phyloP scores from a whole-genome alignment of 2,797 vertebrate species.

The Caiman crocodilus region DNA sequence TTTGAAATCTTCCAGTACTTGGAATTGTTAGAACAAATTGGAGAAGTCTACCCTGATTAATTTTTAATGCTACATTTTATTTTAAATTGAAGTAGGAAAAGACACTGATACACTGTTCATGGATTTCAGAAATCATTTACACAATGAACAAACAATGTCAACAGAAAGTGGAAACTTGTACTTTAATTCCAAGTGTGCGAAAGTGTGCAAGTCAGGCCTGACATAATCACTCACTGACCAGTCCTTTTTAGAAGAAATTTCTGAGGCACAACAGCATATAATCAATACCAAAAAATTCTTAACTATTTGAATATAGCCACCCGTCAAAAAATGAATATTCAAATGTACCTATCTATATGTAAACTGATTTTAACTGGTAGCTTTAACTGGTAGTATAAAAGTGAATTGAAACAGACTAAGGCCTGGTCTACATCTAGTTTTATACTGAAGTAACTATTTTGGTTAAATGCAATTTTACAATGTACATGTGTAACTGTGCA shows the following conservation, averaged over 20 bases:
- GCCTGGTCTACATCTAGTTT: background rate
- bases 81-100: background rate
- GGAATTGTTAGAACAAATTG: background rate
- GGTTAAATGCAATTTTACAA: background rate
- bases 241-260: background rate
- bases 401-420: background rate
- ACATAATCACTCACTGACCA: background rate
- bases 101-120: background rate
- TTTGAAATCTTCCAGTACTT: background rate
- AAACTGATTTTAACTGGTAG: background rate
- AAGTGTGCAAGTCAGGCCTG: background rate
- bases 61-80: background rate
- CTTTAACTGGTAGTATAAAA: conserved; percentile 13
- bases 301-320: conserved; percentile 24
- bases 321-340: conserved; percentile 3
- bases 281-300: conserved; percentile 2
- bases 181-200: background rate
- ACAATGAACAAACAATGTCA: background rate
- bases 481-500: background rate
- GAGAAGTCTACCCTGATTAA: background rate
- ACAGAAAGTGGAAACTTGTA: background rate
- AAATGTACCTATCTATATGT: too few species aligned
- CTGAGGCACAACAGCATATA: background rate
- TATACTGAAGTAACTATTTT: background rate
- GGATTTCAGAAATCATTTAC: background rate